Percentiles rank a stretch among this genome's conserved stretches.
phyloP scores from a whole-genome alignment of 2,888 invertebrate genomes.

The Lobophora halterata region DNA sequence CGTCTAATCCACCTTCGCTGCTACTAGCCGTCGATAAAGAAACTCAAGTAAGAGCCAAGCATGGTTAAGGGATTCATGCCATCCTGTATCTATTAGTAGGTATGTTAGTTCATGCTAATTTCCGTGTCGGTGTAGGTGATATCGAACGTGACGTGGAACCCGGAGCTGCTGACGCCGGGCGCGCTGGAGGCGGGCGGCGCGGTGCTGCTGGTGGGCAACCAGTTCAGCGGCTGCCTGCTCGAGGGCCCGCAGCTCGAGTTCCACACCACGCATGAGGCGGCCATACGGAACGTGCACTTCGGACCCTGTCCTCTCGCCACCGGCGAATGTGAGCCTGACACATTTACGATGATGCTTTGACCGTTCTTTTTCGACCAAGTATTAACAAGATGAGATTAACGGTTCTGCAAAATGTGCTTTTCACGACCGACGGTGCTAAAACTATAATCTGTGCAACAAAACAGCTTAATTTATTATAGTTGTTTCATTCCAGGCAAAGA shows the following conservation, averaged over 20 bases:
- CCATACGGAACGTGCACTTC: conserved; percentile 85
- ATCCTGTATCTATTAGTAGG: no score
- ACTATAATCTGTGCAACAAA: no score
- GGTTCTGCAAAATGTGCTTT: no score
- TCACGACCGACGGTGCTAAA: no score
- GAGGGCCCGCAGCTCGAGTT: conserved; percentile 94
- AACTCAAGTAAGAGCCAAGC: conserved; percentile 55
- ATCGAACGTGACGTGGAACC: conserved; percentile 90
- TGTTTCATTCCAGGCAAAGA: conserved; percentile 63
- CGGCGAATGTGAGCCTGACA: conserved; percentile 83
- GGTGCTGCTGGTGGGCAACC: conserved; percentile 88
- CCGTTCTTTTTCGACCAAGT: no score
- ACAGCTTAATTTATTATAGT: no score
- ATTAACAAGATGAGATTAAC: no score
- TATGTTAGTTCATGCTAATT: no score
- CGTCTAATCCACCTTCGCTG: conserved; percentile 65
- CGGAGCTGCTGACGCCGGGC: conserved; percentile 86
- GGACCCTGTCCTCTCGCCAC: conserved; percentile 88
- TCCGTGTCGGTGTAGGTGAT: conserved; percentile 74
- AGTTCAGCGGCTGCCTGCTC: conserved; percentile 90
- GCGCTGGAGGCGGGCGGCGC: conserved; percentile 86
- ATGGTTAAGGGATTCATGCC: no score
- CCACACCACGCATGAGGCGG: conserved; percentile 82
- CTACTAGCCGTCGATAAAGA: conserved; percentile 67
- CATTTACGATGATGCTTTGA: no score